phyloP scores from a whole-genome alignment of 2,113 vertebrate genomes.

The rat (Rattus norvegicus) region DNA sequence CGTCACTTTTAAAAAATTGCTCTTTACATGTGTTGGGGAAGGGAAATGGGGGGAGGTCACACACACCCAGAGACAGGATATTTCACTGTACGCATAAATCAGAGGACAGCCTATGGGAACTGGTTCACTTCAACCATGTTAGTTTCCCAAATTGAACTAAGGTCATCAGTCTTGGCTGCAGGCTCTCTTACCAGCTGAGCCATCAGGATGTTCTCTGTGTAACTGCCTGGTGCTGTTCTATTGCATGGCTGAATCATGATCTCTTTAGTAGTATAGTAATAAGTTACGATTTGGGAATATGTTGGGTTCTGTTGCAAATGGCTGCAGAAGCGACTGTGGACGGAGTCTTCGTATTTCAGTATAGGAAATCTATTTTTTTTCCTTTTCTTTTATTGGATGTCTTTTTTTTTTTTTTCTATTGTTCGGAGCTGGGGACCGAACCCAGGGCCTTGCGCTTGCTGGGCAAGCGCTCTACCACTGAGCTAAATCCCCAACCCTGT shows the following conservation, averaged over 20 bases:
- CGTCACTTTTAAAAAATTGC: neutral
- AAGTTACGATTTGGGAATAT: neutral
- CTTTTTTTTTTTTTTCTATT: too few relatives aligned
- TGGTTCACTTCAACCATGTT: neutral
- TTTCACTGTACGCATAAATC: neutral
- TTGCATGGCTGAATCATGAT: neutral
- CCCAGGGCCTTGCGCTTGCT: too few relatives aligned
- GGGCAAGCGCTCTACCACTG: too few relatives aligned
- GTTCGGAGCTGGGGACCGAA: too few relatives aligned
- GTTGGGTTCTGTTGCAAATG: neutral
- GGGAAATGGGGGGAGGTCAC: neutral
- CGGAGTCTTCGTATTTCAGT: neutral
- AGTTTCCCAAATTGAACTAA: neutral
- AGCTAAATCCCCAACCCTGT: too few relatives aligned
- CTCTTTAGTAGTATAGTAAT: neutral
- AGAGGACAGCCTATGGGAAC: neutral
- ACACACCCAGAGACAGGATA: neutral
- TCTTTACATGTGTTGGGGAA: neutral
- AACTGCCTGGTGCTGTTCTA: neutral
- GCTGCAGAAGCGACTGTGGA: neutral
- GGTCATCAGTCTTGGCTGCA: neutral
- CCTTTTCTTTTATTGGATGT: too few relatives aligned
- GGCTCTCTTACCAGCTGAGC: neutral
- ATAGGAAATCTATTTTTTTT: too few relatives aligned
- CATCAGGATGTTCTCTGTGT: neutral